phyloP scores from a whole-genome alignment of 2,113 vertebrate genomes.

The Neomonachus schauinslandi region DNA sequence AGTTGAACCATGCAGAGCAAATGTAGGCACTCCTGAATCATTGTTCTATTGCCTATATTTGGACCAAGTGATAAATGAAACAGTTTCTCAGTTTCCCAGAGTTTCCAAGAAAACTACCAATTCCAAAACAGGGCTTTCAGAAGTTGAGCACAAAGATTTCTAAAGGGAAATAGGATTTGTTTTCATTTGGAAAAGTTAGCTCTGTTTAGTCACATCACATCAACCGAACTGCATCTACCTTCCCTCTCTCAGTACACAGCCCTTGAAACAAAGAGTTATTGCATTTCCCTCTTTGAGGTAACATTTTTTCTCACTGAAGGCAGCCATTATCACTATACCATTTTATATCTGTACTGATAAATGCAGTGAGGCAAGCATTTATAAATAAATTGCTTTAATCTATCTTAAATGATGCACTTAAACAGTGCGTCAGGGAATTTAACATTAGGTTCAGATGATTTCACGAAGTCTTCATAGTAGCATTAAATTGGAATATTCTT shows the following conservation, averaged over 20 bases:
- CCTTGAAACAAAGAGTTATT: conserved; percentile 86
- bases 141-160: conserved; percentile 75
- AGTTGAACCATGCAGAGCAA: conserved; percentile 56
- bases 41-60: conserved; percentile 45
- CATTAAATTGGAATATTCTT: conserved; percentile 68
- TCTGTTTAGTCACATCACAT: conserved; percentile 73
- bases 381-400: conserved; percentile 84
- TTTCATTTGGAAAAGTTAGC: conserved; percentile 84
- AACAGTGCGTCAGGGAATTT: conserved; percentile 79
- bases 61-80: conserved; percentile 71
- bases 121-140: conserved; percentile 72
- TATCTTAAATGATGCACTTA: conserved; percentile 81
- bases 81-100: conserved; percentile 71
- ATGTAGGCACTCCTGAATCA: conserved; percentile 46
- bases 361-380: conserved; percentile 81
- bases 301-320: conserved; percentile 83
- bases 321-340: conserved; percentile 80
- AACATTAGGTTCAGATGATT: conserved; percentile 69
- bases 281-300: conserved; percentile 84
- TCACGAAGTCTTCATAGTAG: conserved; percentile 77
- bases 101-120: conserved; percentile 70
- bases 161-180: conserved; percentile 82
- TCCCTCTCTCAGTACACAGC: conserved; percentile 66
- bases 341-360: conserved; percentile 85
- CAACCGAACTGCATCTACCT: conserved; percentile 72